Base-by-base conservation (phyloP, 1,140 invertebrate genomes). In the Cherax destructor region DNA sequence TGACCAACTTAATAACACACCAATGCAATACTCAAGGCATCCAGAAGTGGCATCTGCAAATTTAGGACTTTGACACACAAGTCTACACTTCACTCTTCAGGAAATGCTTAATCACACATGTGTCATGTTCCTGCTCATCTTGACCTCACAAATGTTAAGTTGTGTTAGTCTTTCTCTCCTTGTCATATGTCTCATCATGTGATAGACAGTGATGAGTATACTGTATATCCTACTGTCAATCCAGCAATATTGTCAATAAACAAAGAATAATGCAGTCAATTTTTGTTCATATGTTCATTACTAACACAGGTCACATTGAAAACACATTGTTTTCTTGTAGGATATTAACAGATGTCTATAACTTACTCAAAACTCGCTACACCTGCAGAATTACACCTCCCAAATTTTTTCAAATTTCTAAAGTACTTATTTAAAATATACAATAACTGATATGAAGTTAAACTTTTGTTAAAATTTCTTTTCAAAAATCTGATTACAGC, bases 31-130 rank as follows among this genome's bases (percentile, higher is more conserved):
- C 77, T 52, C 69, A 69, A 18, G 81, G 76, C 72, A 91, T 91
- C 88, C 88, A 91, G 88, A 91, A 77, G 77, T 69, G 88, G 88
- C 81, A 78, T 74, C 88, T 89, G 79, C 87, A 72, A 89, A 89
- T 72, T 81, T 83, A 21, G 50, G 85, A 83, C 80, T 89, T 81
- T 89, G 80, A 89, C 72, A 77, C 49, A 86, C 84, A 86, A 30
- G 81, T 74, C 69, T 30, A 74, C 83, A 85, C 83, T 76, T 85
- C 83, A 72, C 69, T 89, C 87, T 83, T 89, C 79, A 89, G 87
- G 87, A 89, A 74, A 89, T 89, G 21, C 79, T 81, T 83, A 41
- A 89, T 59, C 79, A 76, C 74, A 81, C 78, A 81, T 74, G 78
- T 88, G n/a, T 81, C 49, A 52, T 81, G 59, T 83, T n/a, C 78